A percentile compares a stretch with the other conserved stretches of the same genome.
These are phyloP conservation scores for Drosophila affinis DNA, from an alignment of 2,888 invertebrate species.

Conservation along the genomic window DNA sequence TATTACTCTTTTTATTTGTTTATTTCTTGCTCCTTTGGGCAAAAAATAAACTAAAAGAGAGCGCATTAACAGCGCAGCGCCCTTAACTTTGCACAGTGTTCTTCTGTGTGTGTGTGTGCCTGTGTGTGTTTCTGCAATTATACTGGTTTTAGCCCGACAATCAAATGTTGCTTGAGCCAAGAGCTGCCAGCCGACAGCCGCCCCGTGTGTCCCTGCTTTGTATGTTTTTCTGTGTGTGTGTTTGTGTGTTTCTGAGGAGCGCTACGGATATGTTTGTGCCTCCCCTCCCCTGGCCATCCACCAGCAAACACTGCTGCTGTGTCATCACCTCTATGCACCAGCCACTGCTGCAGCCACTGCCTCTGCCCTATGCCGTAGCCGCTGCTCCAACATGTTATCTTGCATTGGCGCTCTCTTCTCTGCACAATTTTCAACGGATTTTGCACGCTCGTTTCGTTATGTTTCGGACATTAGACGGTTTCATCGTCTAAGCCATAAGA, in stretches of 20 bases:
- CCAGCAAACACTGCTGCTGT: conserved; percentile 24
- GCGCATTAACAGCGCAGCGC: conserved; percentile 53
- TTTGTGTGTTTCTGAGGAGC: conserved; percentile 34
- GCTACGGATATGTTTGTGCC: conserved; percentile 38
- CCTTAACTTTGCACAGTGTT: conserved; percentile 59
- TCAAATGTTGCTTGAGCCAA: conserved; percentile 62
- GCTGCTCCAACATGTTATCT: background rate
- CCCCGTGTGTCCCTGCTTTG: conserved; percentile 45
- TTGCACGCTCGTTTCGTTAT: conserved; percentile 59
- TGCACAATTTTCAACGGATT: conserved; percentile 57
- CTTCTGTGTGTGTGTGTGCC: conserved; percentile 15
- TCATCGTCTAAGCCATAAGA: conserved; percentile 50
- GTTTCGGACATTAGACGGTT: conserved; percentile 25
- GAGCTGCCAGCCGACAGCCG: conserved; percentile 22
- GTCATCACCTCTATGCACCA: conserved; percentile 53
- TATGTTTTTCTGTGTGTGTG: conserved; percentile 31
- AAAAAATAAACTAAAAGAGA: conserved; percentile 52
- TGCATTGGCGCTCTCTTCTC: conserved; percentile 24
- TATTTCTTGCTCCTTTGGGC: conserved; percentile 14
- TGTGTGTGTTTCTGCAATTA: conserved; percentile 67
- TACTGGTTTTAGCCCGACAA: conserved; percentile 74
- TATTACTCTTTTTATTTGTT: conserved; percentile 39
- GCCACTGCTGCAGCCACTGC: background rate
- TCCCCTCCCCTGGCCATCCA: conserved; percentile 23
- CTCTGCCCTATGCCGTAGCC: background rate